Conservation (phyloP, 2,113 vertebrate genomes). For the Lamprotornis superbus region DNA sequence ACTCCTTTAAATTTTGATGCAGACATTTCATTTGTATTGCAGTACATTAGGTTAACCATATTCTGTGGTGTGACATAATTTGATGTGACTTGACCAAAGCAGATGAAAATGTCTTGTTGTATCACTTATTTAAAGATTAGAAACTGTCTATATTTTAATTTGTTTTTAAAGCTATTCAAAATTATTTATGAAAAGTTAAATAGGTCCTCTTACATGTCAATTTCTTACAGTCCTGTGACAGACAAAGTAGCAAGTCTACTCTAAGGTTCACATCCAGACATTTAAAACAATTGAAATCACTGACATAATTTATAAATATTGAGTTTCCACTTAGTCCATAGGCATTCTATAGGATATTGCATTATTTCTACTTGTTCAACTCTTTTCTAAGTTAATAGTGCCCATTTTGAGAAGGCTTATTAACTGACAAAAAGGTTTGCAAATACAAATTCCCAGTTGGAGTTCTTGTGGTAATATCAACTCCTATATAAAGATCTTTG, state of each 20-base stretch:
- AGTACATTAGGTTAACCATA: background rate
- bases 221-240: background rate
- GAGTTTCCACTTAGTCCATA: background rate
- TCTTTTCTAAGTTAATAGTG: background rate
- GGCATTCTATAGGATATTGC: background rate
- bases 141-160: background rate
- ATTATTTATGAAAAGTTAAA: background rate
- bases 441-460: background rate
- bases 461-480: background rate
- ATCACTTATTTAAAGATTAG: background rate
- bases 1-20: background rate
- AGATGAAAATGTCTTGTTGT: background rate
- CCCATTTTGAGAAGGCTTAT: background rate
- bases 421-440: background rate
- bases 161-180: background rate
- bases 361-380: background rate
- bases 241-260: background rate
- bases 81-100: slow-evolving; percentile 14
- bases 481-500: background rate
- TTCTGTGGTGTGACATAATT: background rate
- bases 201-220: background rate
- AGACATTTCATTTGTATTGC: background rate
- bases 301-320: background rate
- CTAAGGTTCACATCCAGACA: background rate
- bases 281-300: background rate